Evolutionary conservation across 2,113 vertebrate species (phyloP).

Genomic region (Onychostruthus taczanowskii): DNA sequence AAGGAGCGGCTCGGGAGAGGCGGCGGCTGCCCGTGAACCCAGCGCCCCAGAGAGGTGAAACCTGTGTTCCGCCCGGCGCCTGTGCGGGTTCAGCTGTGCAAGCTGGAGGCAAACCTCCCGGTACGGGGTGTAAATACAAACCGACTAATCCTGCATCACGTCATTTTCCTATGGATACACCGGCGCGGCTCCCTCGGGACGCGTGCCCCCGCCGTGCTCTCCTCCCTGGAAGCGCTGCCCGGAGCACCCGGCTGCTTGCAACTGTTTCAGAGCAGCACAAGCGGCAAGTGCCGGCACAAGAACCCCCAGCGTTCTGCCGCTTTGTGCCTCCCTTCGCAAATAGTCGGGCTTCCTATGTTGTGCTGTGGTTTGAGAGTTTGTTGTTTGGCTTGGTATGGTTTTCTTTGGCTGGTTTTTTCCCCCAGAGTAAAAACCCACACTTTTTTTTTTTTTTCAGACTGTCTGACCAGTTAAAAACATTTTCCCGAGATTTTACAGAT

Average conservation of each 20-base stretch:
- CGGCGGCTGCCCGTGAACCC: background rate
- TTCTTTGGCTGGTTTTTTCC: background rate
- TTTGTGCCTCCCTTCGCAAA: background rate
- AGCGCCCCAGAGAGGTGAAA: rapidly evolving
- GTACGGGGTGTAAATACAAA: no score
- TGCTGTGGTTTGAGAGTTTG: background rate
- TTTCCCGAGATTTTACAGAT: background rate
- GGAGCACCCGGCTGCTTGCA: background rate
- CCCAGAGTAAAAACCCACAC: background rate
- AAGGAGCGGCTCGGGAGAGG: background rate
- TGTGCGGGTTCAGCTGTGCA: background rate
- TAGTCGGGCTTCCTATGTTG: background rate
- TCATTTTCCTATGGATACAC: rapidly evolving
- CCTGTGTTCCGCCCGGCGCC: rapidly evolving
- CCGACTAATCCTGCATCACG: rapidly evolving
- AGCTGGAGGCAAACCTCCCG: no score
- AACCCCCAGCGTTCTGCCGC: rapidly evolving
- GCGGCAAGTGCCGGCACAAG: background rate
- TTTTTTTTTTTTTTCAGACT: background rate
- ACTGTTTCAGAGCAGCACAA: background rate
- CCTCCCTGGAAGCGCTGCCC: background rate
- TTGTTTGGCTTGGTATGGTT: background rate
- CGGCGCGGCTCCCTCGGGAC: background rate
- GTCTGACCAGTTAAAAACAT: background rate
- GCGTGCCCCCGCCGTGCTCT: background rate